These are phyloP conservation scores for Uromys caudimaculatus DNA, from an alignment of 2,797 vertebrate genomes.

Conservation along the genomic window DNA sequence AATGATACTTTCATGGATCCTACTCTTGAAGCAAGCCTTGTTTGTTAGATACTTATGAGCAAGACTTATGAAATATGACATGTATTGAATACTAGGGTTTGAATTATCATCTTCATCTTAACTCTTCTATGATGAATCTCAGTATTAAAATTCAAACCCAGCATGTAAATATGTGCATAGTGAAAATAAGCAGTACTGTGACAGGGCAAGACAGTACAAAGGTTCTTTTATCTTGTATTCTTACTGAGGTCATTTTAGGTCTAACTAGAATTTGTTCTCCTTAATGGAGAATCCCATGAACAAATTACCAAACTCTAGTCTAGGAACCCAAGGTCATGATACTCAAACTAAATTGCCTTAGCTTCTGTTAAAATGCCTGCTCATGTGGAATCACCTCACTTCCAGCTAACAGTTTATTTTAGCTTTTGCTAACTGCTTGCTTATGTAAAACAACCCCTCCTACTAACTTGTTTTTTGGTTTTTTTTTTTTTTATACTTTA, in stretches of 20 bases:
- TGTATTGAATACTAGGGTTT: conserved; percentile 6
- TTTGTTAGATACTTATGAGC: not conserved
- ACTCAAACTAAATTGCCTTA: not conserved
- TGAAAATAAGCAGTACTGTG: not conserved
- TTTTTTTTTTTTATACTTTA: not conserved
- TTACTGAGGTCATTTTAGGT: not conserved
- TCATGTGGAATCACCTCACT: not conserved
- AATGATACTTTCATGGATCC: not conserved
- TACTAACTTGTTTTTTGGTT: no score
- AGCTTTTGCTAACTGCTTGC: not conserved
- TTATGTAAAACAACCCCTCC: not conserved
- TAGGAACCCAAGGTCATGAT: not conserved
- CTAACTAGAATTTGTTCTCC: not conserved
- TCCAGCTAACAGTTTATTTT: not conserved
- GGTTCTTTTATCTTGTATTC: not conserved
- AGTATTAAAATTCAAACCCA: not conserved
- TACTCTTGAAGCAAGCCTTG: not conserved
- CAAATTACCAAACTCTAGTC: not conserved
- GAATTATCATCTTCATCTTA: conserved; percentile 12
- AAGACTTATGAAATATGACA: not conserved
- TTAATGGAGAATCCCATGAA: not conserved
- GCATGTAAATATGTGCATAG: not conserved
- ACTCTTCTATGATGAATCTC: not conserved
- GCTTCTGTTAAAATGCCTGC: not conserved
- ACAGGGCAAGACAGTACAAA: not conserved